Conservation (phyloP, 2,113 vertebrate species). For the Hemibagrus wyckioides region DNA sequence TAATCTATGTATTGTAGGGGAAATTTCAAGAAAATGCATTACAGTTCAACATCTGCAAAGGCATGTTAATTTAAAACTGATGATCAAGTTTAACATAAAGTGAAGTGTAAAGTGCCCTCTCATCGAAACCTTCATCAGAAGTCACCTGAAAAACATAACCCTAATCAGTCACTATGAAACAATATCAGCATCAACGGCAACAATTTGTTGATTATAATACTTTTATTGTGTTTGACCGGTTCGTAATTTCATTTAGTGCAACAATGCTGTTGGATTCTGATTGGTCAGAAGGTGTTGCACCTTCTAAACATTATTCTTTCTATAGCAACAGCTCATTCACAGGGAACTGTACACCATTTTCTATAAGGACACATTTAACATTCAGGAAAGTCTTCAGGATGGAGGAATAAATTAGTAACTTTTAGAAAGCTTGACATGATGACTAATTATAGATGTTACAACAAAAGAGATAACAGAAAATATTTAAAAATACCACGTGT, state of each 20-base stretch:
- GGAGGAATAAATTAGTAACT: not conserved
- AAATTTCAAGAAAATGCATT: constrained; percentile 41
- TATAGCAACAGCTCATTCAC: not conserved
- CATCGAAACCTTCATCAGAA: not conserved
- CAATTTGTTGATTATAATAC: not conserved
- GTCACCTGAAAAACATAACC: not conserved
- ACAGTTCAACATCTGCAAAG: not conserved
- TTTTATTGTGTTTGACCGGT: too few relatives aligned
- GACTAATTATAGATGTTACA: not conserved
- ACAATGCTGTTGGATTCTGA: too few relatives aligned
- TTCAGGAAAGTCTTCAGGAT: not conserved
- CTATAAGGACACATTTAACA: too few relatives aligned
- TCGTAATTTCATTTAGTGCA: too few relatives aligned
- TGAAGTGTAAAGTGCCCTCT: not conserved
- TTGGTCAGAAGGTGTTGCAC: not conserved
- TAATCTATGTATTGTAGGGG: constrained; percentile 51
- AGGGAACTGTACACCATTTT: not conserved
- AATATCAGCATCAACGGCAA: not conserved
- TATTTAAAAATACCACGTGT: not conserved
- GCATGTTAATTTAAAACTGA: too few relatives aligned
- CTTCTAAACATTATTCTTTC: not conserved
- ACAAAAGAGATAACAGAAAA: not conserved
- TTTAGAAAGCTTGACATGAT: not conserved
- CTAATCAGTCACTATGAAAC: not conserved
- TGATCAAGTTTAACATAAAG: too few relatives aligned